Evolutionary conservation across 2,113 vertebrate species (phyloP).

Genomic region (Corapipo altera): DNA sequence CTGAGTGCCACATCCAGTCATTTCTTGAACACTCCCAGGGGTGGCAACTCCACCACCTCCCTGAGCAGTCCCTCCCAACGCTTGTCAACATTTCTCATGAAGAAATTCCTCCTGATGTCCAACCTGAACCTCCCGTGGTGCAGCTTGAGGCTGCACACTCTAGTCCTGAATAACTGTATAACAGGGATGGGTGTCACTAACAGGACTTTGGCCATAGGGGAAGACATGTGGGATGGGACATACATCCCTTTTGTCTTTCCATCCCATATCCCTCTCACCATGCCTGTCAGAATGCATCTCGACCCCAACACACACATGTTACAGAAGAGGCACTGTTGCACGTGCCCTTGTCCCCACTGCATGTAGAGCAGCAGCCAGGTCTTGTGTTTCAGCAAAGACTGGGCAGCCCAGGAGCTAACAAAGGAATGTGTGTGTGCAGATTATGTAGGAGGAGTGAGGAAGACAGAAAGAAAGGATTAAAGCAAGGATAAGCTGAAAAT

Average conservation of each 20-base stretch:
- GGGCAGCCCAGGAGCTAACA: neutral
- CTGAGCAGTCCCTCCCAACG: neutral
- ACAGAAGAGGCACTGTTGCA: neutral
- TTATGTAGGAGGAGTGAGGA: neutral
- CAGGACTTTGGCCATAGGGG: neutral
- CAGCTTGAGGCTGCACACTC: neutral
- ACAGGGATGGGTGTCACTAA: neutral
- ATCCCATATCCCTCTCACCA: neutral
- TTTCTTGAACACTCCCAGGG: neutral
- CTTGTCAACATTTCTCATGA: neutral
- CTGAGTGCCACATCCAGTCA: fast-evolving
- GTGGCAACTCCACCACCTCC: neutral
- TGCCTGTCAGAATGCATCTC: neutral
- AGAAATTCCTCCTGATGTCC: neutral
- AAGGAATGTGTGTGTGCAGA: neutral
- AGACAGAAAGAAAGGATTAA: neutral
- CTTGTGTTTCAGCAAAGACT: neutral
- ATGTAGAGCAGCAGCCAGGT: neutral
- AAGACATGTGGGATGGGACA: neutral
- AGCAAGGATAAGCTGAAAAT: neutral
- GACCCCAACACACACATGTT: neutral
- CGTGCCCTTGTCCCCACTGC: fast-evolving
- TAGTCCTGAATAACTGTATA: neutral
- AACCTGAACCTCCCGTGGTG: neutral
- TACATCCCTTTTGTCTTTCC: neutral